Conservation (phyloP, 2,888 invertebrate genomes). For the Achlya flavicornis region DNA sequence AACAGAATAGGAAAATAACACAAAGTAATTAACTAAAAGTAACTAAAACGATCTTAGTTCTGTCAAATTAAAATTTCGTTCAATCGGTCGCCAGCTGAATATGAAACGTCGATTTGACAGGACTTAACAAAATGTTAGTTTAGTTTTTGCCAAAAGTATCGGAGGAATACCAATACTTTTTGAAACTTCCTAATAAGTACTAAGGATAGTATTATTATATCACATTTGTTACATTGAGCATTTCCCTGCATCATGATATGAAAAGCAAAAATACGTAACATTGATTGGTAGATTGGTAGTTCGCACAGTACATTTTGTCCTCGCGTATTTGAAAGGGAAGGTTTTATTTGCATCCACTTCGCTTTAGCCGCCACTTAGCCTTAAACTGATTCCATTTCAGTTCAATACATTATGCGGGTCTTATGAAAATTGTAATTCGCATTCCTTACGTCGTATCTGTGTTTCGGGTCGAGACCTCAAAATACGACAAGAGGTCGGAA, state of each 20-base stretch:
- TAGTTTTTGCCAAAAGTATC: too few species aligned
- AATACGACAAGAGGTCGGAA: conserved; percentile 48
- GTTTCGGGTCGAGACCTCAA: conserved; percentile 44
- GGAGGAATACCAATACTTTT: too few species aligned
- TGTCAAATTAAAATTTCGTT: too few species aligned
- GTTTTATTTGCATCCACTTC: background rate
- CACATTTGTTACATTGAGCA: background rate
- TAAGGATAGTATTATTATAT: too few species aligned
- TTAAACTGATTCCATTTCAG: background rate
- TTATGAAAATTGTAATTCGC: background rate
- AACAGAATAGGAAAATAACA: too few species aligned
- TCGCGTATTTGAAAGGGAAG: conserved; percentile 10
- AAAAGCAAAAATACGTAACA: background rate
- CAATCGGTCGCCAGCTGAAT: too few species aligned
- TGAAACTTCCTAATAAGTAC: too few species aligned
- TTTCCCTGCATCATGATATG: background rate
- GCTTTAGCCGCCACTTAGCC: background rate
- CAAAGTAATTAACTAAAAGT: too few species aligned
- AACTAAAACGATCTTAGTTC: too few species aligned
- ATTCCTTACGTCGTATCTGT: background rate
- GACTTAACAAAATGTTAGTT: too few species aligned
- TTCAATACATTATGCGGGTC: background rate
- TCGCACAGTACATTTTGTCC: conserved; percentile 12
- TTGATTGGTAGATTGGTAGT: background rate
- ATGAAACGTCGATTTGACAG: too few species aligned